phyloP scores from a whole-genome alignment of 2,888 invertebrate genomes.

The Agrochola circellaris region DNA sequence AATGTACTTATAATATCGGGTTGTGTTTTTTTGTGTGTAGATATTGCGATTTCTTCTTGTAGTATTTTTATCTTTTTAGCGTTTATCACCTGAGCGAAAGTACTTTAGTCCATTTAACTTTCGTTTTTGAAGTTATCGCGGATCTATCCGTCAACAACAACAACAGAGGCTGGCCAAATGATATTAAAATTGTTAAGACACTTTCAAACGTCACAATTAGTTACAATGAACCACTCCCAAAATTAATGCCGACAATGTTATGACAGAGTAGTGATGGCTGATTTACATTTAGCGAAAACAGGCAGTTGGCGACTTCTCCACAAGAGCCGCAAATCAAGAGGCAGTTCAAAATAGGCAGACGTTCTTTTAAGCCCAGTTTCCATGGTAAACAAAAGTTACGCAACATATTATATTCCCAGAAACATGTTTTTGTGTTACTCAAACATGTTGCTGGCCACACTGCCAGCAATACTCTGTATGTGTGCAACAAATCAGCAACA shows the following conservation, averaged over 20 bases:
- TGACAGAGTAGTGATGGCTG: conserved; percentile 27
- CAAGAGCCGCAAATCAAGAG: too few relatives aligned
- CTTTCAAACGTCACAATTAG: conserved; percentile 8
- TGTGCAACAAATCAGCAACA: neutral
- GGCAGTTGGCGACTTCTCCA: too few relatives aligned
- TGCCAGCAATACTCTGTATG: neutral
- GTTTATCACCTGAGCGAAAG: neutral
- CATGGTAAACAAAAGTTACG: neutral
- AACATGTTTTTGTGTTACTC: neutral
- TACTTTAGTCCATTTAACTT: neutral
- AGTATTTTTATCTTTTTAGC: neutral
- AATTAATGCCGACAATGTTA: conserved; percentile 12
- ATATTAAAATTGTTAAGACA: conserved; percentile 20
- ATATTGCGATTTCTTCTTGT: neutral
- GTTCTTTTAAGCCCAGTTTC: neutral
- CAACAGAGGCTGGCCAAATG: neutral
- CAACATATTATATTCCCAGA: neutral
- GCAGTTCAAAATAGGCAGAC: neutral
- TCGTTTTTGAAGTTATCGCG: neutral
- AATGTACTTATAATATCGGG: too few relatives aligned
- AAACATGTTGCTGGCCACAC: neutral
- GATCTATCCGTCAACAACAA: conserved; percentile 12
- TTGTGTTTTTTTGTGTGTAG: neutral
- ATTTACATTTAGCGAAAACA: conserved; percentile 33
- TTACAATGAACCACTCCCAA: neutral